Conservation (phyloP, 2,888 invertebrate genomes). For the Linnaemya vulpina region DNA sequence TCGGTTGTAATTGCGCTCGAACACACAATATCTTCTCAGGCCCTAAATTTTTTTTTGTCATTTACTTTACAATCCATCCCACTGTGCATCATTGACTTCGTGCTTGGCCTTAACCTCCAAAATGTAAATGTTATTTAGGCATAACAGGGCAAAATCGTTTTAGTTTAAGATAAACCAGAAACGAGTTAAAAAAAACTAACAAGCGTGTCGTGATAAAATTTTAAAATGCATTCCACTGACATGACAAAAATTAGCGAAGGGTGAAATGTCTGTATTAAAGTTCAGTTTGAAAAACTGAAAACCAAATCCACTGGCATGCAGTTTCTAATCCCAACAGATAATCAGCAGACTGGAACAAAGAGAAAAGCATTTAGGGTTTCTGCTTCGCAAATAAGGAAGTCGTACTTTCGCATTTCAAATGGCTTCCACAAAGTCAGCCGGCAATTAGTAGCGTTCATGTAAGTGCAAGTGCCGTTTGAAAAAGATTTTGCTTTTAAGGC, state of each 20-base stretch:
- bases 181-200: background rate
- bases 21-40: no score
- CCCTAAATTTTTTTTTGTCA: no score
- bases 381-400: background rate
- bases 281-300: background rate
- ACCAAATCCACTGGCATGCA: background rate
- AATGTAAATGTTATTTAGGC: background rate
- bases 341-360: constrained; percentile 43
- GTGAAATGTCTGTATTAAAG: constrained; percentile 20
- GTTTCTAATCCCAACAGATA: background rate
- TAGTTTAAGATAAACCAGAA: background rate
- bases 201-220: constrained; percentile 3
- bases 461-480: no score
- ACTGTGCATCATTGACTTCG: background rate
- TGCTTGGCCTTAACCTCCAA: background rate
- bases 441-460: no score
- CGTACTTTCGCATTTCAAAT: background rate
- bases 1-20: no score
- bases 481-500: no score
- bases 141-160: background rate
- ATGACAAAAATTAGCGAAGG: constrained; percentile 35
- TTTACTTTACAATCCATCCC: background rate
- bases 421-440: no score
- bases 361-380: no score
- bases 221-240: background rate